Conservation (phyloP, 2,888 invertebrate species). For the Panzeria rudis region DNA sequence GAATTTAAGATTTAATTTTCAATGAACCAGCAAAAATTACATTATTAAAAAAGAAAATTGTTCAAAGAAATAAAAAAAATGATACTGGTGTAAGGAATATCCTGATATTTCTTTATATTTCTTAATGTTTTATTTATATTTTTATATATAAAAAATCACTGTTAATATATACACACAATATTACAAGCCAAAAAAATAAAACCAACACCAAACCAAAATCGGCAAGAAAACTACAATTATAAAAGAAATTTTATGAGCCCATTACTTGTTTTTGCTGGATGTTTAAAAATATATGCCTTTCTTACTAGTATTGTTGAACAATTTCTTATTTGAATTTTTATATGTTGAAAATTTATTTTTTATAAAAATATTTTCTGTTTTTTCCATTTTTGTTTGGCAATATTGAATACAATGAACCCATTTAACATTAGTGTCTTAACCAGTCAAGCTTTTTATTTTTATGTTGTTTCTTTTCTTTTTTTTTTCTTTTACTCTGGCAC, state of each 20-base stretch:
- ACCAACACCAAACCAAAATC: background rate
- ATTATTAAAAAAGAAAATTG: slow-evolving; percentile 44
- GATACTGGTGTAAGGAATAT: slow-evolving; percentile 7
- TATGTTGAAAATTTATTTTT: slow-evolving; percentile 8
- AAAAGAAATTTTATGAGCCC: slow-evolving; percentile 60
- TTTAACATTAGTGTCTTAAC: slow-evolving; percentile 69
- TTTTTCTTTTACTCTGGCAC: slow-evolving; percentile 18
- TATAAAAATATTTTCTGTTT: slow-evolving; percentile 21
- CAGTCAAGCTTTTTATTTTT: slow-evolving; percentile 56
- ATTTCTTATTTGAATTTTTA: slow-evolving; percentile 44
- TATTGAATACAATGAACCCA: slow-evolving; percentile 69
- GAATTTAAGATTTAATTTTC: slow-evolving; percentile 80
- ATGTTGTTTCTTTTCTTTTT: slow-evolving; percentile 15
- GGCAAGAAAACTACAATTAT: slow-evolving; percentile 32
- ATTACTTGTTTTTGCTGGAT: slow-evolving; percentile 64
- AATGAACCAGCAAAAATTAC: slow-evolving; percentile 65
- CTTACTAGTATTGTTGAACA: background rate
- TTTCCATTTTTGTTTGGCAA: slow-evolving; percentile 54
- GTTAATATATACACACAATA: background rate
- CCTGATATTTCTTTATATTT: slow-evolving; percentile 62
- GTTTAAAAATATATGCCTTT: slow-evolving; percentile 20
- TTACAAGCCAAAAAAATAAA: background rate
- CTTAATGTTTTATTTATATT: slow-evolving; percentile 60
- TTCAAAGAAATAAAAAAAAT: background rate
- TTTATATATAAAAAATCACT: slow-evolving; percentile 50